Base-by-base conservation (phyloP, 2,113 vertebrate species). In the Caloenas nicobarica region DNA sequence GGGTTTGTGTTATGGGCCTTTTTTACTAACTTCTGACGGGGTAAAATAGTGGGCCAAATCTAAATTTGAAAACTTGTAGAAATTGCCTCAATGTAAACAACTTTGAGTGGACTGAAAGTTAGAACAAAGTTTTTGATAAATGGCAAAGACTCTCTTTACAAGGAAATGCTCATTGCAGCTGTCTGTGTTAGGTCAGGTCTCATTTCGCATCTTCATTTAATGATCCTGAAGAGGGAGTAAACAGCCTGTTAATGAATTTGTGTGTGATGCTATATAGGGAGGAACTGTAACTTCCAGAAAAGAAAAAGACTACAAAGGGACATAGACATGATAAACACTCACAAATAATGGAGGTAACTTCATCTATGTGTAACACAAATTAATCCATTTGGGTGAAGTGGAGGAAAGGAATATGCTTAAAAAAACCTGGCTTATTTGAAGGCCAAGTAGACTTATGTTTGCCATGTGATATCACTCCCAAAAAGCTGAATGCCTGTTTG, bases 151-250 rank as follows among this genome's bases (percentile, higher is more conserved):
- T 77, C 58, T 88, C 1, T 70, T 83, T 95, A 88, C 72, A 84
- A 81, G 69, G 56, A 96, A 73, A 81, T 70, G 42, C 42, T 96
- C 74, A 90, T 68, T 95, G 79, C 80, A 86, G 84, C 82, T 94
- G 77, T 73, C 81, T 91, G 13, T 88, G 86, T 79, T 90, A 90
- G 92, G 86, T 91, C 92, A 88, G 88, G 60, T 96, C 82, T 93
- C 82, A 83, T 96, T 94, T 97, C 88, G 88, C 56, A 94, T 86
- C 86, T 81, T 89, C 88, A 69, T 97, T 93, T 96, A 94, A 95
- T 95, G 93, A 84, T 94, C 88, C 90, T 88, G 93, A 95, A 92
- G 95, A 95, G 90, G 85, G 86, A 96, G 90, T 93, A 95, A 95
- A 96, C 82, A 94, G 29, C 22, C 68, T 93, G 65, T 81, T 96